Evolutionary conservation across 2,113 vertebrate species (phyloP).

Genomic region (Ameiurus melas): DNA sequence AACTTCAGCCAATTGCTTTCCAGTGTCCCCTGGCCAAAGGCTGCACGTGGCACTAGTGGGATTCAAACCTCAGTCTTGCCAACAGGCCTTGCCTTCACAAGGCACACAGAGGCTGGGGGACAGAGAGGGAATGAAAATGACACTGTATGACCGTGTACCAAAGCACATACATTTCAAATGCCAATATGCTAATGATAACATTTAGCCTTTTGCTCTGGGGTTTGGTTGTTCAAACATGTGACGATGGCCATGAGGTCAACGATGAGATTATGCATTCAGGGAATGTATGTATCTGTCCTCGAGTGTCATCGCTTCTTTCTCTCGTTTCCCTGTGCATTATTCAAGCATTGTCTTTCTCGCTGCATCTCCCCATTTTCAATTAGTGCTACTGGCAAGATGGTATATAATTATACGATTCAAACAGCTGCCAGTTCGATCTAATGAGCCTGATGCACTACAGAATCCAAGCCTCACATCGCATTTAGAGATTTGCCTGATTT

Average conservation of each 20-base stretch:
- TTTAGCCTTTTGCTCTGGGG: conserved; percentile 69
- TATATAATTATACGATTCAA: conserved; percentile 16
- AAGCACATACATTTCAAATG: conserved; percentile 66
- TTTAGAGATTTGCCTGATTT: conserved; percentile 9
- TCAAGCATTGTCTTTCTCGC: neutral
- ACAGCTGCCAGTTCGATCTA: conserved; percentile 8
- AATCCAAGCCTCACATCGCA: neutral
- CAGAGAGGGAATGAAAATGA: conserved; percentile 4
- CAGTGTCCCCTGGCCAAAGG: neutral
- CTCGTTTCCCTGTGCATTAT: neutral
- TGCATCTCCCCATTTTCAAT: conserved; percentile 11
- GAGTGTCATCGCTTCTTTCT: neutral
- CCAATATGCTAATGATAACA: conserved; percentile 82
- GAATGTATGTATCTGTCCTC: conserved; percentile 29
- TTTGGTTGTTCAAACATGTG: conserved; percentile 68
- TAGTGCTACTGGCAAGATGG: neutral
- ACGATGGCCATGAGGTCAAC: conserved; percentile 63
- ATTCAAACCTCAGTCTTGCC: conserved; percentile 32
- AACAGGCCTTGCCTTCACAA: neutral
- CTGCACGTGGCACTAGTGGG: neutral
- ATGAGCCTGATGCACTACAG: neutral
- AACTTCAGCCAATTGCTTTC: conserved; percentile 4
- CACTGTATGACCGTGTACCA: conserved; percentile 32
- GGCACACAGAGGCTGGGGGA: neutral
- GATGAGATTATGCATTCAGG: conserved; percentile 64